Percentiles rank a stretch among this genome's conserved stretches.
phyloP scores from a whole-genome alignment of 2,888 invertebrate genomes.

The Philhelius pedissequus region DNA sequence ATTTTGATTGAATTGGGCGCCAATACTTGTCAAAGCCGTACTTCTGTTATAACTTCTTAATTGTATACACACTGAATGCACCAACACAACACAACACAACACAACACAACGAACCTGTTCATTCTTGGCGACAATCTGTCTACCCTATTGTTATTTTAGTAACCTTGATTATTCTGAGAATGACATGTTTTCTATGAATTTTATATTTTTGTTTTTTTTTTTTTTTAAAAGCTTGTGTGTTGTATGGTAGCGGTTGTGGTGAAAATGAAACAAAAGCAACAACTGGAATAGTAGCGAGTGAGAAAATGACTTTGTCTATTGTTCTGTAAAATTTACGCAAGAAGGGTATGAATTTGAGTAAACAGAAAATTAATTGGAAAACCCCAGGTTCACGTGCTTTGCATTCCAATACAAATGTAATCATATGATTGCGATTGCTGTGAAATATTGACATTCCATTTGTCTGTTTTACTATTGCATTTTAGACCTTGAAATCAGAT shows the following conservation, averaged over 20 bases:
- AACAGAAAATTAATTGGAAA: neutral
- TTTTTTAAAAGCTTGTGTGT: neutral
- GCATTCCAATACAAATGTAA: neutral
- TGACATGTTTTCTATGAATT: neutral
- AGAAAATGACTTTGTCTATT: neutral
- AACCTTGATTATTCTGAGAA: slow-evolving; percentile 15
- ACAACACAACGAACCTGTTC: neutral
- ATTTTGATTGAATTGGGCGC: neutral
- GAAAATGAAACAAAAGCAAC: neutral
- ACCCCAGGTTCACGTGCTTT: neutral
- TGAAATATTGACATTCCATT: neutral
- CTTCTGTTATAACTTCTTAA: neutral
- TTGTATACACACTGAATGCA: neutral
- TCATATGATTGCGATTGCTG: neutral
- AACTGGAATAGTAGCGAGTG: neutral
- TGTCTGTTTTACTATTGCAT: neutral
- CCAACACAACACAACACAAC: too few relatives aligned
- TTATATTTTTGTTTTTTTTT: neutral
- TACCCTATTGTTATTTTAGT: slow-evolving; percentile 39
- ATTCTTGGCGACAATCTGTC: slow-evolving; percentile 44
- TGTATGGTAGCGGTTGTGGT: neutral
- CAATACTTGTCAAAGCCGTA: neutral
- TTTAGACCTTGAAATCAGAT: neutral
- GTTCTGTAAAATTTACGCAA: neutral
- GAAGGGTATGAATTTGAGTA: neutral